Conservation (phyloP, 2,113 vertebrate genomes). For the Lepus americanus region DNA sequence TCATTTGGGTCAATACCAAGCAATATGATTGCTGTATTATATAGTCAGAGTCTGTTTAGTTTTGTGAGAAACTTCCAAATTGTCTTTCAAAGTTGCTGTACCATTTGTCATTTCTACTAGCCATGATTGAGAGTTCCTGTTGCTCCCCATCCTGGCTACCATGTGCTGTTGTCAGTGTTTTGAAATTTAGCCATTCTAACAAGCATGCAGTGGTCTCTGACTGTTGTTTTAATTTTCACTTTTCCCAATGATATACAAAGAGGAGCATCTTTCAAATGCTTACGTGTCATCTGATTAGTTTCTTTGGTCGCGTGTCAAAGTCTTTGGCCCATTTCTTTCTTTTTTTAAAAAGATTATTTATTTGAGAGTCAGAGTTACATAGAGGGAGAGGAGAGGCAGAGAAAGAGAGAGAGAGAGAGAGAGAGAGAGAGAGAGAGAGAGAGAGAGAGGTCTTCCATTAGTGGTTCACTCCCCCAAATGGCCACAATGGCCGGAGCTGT, state of each 20-base stretch:
- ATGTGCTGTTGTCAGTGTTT: not conserved
- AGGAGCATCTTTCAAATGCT: not conserved
- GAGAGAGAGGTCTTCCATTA: too few relatives aligned
- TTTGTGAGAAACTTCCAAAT: not conserved
- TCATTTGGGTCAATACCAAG: not conserved
- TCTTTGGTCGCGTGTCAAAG: not conserved
- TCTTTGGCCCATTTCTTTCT: not conserved
- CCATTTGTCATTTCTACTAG: too few relatives aligned
- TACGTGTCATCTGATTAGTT: not conserved
- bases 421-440: too few relatives aligned
- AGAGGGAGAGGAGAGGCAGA: too few relatives aligned
- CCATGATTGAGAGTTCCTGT: not conserved
- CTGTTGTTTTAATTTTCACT: not conserved
- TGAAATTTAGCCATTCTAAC: not conserved
- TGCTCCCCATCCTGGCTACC: rapidly evolving
- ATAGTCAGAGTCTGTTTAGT: too few relatives aligned
- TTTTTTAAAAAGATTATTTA: not conserved
- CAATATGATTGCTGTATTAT: not conserved
- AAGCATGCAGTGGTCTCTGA: rapidly evolving
- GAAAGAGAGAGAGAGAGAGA: too few relatives aligned
- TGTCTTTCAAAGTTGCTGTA: not conserved
- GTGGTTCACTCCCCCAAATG: too few relatives aligned
- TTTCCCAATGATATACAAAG: not conserved
- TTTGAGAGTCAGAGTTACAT: too few relatives aligned
- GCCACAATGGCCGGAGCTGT: too few relatives aligned